Base-by-base conservation (phyloP, 2,113 vertebrate genomes). In the Notothenia coriiceps region DNA sequence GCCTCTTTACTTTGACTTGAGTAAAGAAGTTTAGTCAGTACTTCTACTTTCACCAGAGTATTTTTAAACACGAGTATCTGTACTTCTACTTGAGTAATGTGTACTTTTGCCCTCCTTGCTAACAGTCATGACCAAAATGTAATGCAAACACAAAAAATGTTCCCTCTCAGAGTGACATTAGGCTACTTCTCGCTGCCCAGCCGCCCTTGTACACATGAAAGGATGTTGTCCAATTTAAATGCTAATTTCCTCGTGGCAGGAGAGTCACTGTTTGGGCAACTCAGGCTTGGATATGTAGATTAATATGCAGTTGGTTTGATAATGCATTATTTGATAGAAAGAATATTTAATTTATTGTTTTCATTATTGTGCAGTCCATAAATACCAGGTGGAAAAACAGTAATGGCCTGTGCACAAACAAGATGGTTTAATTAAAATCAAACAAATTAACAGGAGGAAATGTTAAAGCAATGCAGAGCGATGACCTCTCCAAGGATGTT, bases 181-280 rank as follows among this genome's bases (percentile, higher is more conserved):
- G 35, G 35, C 35, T 7, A 40, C 52, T 54, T 20, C 10, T 4
- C n/a, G 35, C 35, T 40, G 35, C 52, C n/a, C 52, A 20, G 52
- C 10, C 75, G 80, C 61, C 84, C 66, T 29, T 79, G 74, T 78
- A n/a, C 64, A 84, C 84, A 86, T 84, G 64, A 88, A 89, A 86
- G 67, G 63, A 89, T 83, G 77, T 76, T 61, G 74, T 86, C 65
- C 76, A 87, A 84, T 87, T 86, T 86, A 88, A 88, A 90, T 89
- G 86, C 85, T 74, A 87, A 90, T 85, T 86, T 81, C 44, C 57
- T 61, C 69, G 69, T 65, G 66, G 77, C 66, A 67, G 57, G 54
- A 75, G 54, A 87, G 22, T 82, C 75, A 60, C 59, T 70, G 76
- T 82, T 81, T 79, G 73, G 70, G 64, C 15, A 82, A 83, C 67